Conservation (phyloP, 2,797 vertebrate genomes). For the Enteromius viviparus region DNA sequence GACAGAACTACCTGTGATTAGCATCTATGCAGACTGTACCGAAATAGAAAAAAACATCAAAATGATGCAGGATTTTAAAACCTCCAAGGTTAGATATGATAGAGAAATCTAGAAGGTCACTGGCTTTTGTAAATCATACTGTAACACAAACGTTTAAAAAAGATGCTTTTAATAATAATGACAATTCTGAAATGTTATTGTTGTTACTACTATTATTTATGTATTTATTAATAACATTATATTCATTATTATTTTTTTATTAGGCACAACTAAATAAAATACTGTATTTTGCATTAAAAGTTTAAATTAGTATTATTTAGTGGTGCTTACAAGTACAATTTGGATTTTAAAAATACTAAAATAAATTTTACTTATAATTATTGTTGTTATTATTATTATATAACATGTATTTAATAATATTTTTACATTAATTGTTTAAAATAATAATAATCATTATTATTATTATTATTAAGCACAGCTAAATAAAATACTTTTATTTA, state of each 20-base stretch:
- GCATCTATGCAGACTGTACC: conserved; percentile 29
- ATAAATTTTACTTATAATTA: too few species aligned
- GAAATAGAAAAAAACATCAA: not conserved
- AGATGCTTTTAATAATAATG: not conserved
- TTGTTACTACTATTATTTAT: not conserved
- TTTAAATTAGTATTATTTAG: not conserved
- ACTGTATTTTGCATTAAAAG: too few species aligned
- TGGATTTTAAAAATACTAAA: too few species aligned
- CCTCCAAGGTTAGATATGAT: not conserved
- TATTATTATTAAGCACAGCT: not conserved
- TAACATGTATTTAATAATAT: too few species aligned
- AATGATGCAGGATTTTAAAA: not conserved
- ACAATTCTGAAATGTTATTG: not conserved
- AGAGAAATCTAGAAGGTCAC: not conserved
- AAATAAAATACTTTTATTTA: not conserved
- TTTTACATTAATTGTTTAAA: too few species aligned
- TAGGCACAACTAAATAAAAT: too few species aligned
- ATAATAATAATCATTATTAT: not conserved
- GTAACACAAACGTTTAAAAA: not conserved
- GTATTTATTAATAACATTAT: not conserved
- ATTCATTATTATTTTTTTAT: not conserved
- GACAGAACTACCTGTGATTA: conserved; percentile 41
- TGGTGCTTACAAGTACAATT: not conserved
- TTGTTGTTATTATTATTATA: too few species aligned
- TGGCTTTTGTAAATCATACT: not conserved